These are phyloP conservation scores for Phortica okadai DNA, from an alignment of 2,888 invertebrate species.

Conservation along the genomic window DNA sequence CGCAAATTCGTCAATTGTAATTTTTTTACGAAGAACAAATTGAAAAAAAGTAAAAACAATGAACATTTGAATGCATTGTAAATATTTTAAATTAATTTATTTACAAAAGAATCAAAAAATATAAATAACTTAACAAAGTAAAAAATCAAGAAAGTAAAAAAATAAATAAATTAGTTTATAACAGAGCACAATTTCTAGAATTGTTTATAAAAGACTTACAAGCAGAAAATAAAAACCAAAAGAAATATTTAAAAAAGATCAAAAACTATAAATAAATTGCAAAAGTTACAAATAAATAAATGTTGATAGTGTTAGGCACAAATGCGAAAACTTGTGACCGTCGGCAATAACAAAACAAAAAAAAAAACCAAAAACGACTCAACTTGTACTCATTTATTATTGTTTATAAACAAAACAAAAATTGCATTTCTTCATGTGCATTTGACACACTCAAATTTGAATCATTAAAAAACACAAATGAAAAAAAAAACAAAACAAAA, in stretches of 20 bases:
- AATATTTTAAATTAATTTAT: neutral
- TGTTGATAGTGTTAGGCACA: constrained; percentile 7
- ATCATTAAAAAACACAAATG: neutral
- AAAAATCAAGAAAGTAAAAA: neutral
- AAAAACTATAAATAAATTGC: neutral
- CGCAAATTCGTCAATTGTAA: no score
- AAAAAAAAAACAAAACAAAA: neutral
- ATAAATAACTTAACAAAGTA: neutral
- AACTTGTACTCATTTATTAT: neutral
- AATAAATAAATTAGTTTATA: constrained; percentile 8
- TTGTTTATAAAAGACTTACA: constrained; percentile 33
- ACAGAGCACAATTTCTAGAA: constrained; percentile 32
- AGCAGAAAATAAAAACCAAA: constrained; percentile 9
- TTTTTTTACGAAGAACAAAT: no score
- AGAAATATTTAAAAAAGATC: constrained; percentile 10
- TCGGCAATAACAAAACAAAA: constrained; percentile 15
- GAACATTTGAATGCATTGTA: neutral
- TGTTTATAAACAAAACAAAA: neutral
- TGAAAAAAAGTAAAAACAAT: no score
- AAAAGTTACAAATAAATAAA: constrained; percentile 1
- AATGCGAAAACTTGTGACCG: constrained; percentile 10
- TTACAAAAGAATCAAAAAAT: neutral
- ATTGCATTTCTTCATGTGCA: neutral
- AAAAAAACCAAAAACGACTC: neutral
- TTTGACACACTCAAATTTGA: neutral